phyloP scores from a whole-genome alignment of 2,888 invertebrate genomes.

The Lithophane ornitopus region DNA sequence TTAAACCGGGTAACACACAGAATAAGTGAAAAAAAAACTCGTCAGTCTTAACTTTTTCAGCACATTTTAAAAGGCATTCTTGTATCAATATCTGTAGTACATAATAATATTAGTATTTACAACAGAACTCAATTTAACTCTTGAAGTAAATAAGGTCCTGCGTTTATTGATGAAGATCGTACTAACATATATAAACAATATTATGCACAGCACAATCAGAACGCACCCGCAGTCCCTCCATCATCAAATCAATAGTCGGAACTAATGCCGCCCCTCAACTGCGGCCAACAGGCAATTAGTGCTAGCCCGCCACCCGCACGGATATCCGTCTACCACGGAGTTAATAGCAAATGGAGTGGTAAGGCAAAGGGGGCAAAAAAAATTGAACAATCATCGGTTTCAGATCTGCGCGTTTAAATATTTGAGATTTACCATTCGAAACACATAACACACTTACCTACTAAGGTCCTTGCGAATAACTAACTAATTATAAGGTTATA shows the following conservation, averaged over 20 bases:
- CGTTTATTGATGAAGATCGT: constrained; percentile 31
- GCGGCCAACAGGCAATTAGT: constrained; percentile 80
- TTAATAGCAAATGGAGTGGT: constrained; percentile 26
- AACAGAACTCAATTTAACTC: background rate
- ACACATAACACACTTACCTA: no score
- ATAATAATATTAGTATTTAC: background rate
- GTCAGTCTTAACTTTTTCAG: background rate
- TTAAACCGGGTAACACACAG: background rate
- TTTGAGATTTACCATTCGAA: no score
- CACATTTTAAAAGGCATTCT: background rate
- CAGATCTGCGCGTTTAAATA: no score
- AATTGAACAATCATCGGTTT: background rate
- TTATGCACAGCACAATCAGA: constrained; percentile 57
- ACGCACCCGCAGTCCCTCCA: constrained; percentile 60
- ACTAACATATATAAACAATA: constrained; percentile 42
- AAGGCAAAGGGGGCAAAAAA: background rate
- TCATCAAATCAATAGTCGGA: constrained; percentile 72
- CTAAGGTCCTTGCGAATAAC: no score
- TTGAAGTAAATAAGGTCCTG: background rate
- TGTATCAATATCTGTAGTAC: background rate
- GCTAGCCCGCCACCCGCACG: constrained; percentile 73
- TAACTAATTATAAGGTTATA: no score
- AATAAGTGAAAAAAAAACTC: background rate
- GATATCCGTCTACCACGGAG: constrained; percentile 77
- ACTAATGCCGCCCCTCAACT: constrained; percentile 76